phyloP scores from a whole-genome alignment of 35 echinoderm and acorn worm species.

The Hemicentrotus pulcherrimus region DNA sequence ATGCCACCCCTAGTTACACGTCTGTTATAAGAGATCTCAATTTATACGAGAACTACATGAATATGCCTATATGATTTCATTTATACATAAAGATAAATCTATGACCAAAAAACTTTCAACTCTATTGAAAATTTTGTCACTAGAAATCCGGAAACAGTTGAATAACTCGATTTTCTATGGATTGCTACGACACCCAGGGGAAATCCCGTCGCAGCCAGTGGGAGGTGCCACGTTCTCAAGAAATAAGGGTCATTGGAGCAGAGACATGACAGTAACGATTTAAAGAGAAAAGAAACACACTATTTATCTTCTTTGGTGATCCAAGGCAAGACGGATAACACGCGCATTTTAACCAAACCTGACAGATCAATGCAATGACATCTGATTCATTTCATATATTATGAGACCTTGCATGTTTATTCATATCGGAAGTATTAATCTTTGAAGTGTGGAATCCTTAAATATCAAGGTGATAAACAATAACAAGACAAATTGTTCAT shows the following conservation, averaged over 20 bases:
- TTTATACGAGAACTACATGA: too few relatives aligned
- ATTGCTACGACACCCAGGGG: neutral
- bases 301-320: conserved; percentile 21
- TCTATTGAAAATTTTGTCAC: too few relatives aligned
- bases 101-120: too few relatives aligned
- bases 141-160: too few relatives aligned
- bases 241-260: neutral
- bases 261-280: conserved; percentile 30
- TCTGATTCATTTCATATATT: neutral
- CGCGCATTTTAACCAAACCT: neutral
- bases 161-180: too few relatives aligned
- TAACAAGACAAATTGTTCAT: too few relatives aligned
- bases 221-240: neutral
- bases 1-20: too few relatives aligned
- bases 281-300: neutral
- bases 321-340: neutral
- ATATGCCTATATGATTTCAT: too few relatives aligned
- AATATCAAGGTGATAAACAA: too few relatives aligned
- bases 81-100: too few relatives aligned
- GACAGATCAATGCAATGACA: neutral
- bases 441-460: too few relatives aligned
- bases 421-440: neutral
- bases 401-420: neutral
- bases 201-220: neutral
- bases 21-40: too few relatives aligned